These are phyloP conservation scores for Bungarus multicinctus DNA, from an alignment of 2,113 vertebrate genomes.

Conservation along the genomic window DNA sequence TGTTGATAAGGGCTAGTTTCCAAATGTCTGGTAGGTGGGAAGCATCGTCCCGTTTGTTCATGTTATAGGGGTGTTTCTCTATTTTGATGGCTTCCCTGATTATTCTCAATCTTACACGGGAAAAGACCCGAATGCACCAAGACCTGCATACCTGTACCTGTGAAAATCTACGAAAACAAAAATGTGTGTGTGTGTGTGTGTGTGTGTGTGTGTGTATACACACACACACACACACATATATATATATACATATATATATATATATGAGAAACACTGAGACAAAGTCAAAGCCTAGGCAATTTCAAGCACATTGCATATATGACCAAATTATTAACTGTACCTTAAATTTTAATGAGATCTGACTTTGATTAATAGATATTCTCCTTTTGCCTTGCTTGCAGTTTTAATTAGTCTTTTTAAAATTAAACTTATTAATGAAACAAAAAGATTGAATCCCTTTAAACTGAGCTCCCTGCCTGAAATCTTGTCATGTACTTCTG, in stretches of 20 bases:
- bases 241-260: background rate
- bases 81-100: too few relatives aligned
- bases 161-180: too few relatives aligned
- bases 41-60: too few relatives aligned
- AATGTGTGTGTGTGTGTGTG: too few relatives aligned
- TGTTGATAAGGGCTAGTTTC: too few relatives aligned
- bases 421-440: slow-evolving; percentile 37
- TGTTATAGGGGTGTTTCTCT: too few relatives aligned
- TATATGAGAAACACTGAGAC: background rate
- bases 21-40: too few relatives aligned
- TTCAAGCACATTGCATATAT: background rate
- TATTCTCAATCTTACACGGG: too few relatives aligned
- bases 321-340: slow-evolving; percentile 9
- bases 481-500: background rate
- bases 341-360: slow-evolving; percentile 23
- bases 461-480: background rate
- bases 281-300: background rate
- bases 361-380: slow-evolving; percentile 29
- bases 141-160: too few relatives aligned
- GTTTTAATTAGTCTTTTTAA: slow-evolving; percentile 44
- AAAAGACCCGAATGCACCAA: too few relatives aligned
- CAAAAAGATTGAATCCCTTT: slow-evolving; percentile 8
- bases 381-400: background rate
- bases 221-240: too few relatives aligned
- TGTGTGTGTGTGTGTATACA: too few relatives aligned